These are phyloP conservation scores for Urocyon cinereoargenteus DNA, from an alignment of 2,797 vertebrate genomes.

Conservation along the genomic window DNA sequence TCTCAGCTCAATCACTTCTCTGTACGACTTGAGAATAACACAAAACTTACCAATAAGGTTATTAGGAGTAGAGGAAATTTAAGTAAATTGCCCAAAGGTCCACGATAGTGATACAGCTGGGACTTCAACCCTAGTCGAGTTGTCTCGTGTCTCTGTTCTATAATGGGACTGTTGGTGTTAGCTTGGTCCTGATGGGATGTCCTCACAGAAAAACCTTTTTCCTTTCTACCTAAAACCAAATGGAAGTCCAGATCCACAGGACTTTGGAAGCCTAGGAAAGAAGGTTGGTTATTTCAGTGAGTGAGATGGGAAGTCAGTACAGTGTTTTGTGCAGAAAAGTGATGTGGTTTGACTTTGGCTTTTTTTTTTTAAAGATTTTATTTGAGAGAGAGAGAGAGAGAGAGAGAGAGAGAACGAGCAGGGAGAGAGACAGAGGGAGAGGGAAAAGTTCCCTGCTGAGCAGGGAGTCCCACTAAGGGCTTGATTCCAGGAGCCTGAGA, in stretches of 20 bases:
- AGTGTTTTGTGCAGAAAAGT: not conserved
- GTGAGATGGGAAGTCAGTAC: not conserved
- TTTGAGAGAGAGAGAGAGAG: not conserved
- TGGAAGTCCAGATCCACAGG: not conserved
- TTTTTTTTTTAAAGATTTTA: not conserved
- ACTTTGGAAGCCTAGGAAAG: not conserved
- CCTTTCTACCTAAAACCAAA: not conserved
- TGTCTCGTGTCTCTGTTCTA: not conserved
- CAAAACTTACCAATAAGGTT: not conserved
- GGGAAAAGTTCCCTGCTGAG: no score
- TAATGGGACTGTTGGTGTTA: not conserved
- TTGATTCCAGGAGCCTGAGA: no score
- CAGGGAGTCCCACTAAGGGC: no score
- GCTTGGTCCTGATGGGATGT: not conserved
- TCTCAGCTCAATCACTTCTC: not conserved
- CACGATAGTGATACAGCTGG: not conserved
- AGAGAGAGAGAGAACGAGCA: not conserved
- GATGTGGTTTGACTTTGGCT: not conserved
- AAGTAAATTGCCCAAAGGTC: not conserved
- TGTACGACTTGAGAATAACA: not conserved
- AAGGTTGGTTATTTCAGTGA: not conserved
- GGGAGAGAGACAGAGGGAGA: not conserved
- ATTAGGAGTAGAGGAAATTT: not conserved
- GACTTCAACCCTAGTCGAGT: not conserved
- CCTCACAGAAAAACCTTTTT: not conserved